A percentile compares a stretch with the other conserved stretches of the same genome.
Conservation (phyloP, 2,113 vertebrate genomes). For the Megatriorchis doriae region DNA sequence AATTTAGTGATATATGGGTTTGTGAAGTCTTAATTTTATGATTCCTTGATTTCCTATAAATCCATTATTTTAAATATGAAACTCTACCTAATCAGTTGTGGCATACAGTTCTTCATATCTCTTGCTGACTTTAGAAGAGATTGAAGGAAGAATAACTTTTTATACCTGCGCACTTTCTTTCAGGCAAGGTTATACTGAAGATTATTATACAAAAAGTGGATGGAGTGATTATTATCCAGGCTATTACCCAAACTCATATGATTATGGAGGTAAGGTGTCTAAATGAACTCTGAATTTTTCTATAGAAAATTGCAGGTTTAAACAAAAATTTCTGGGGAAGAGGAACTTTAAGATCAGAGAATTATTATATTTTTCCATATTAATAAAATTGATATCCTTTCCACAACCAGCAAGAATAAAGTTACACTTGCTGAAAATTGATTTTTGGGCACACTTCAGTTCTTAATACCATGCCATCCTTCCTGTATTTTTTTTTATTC, state of each 20-base stretch:
- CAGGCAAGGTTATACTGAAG: conserved; percentile 86
- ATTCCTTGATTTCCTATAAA: not conserved
- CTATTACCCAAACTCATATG: conserved; percentile 80
- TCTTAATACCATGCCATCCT: not conserved
- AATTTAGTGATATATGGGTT: not conserved
- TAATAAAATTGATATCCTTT: not conserved
- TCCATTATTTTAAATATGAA: not conserved
- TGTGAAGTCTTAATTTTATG: not conserved
- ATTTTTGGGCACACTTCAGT: not conserved
- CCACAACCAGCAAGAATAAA: not conserved
- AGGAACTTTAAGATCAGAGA: not conserved
- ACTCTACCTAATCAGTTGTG: not conserved
- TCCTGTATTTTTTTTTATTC: not conserved
- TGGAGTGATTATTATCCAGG: conserved; percentile 86
- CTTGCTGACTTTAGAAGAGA: not conserved
- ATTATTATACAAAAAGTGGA: conserved; percentile 77
- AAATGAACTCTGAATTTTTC: not conserved
- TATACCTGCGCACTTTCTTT: not conserved
- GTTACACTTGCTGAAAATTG: not conserved
- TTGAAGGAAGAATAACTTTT: not conserved
- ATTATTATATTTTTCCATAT: not conserved
- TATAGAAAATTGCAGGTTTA: not conserved
- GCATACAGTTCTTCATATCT: not conserved
- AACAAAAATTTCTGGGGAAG: not conserved
- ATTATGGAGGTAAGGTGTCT: conserved; percentile 72